Percentiles rank a stretch among this genome's conserved stretches.
Evolutionary conservation across 2,797 vertebrate genomes (phyloP).

Genomic region (Fringilla coelebs): DNA sequence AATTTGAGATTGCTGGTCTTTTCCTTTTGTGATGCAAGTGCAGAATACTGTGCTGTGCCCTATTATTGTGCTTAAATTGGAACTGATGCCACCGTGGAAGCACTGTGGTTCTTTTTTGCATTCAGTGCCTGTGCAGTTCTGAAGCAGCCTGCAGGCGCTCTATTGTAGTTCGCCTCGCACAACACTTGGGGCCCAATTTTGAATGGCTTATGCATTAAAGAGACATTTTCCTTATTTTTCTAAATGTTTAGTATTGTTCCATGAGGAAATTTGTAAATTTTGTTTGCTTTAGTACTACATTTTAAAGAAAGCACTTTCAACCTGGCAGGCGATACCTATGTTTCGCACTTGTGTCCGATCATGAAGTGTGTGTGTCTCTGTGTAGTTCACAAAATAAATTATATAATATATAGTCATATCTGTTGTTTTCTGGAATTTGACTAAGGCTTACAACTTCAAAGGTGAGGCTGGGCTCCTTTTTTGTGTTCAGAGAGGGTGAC

Average conservation of each 20-base stretch:
- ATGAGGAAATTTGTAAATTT: background rate
- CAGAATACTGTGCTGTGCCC: constrained; percentile 35
- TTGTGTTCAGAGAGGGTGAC: constrained; percentile 15
- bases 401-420: background rate
- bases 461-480: background rate
- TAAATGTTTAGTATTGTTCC: constrained; percentile 7
- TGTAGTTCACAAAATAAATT: background rate
- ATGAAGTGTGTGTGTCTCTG: fast-evolving
- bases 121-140: constrained; percentile 57
- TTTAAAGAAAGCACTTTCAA: background rate
- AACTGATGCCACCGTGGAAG: constrained; percentile 32
- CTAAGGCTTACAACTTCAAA: constrained; percentile 27
- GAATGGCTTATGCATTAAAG: constrained; percentile 40
- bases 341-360: fast-evolving
- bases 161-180: constrained; percentile 28
- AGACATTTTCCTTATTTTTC: constrained; percentile 45
- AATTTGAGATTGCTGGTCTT: constrained; percentile 8
- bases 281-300: background rate
- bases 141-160: constrained; percentile 60
- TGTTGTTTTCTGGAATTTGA: constrained; percentile 52
- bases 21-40: constrained; percentile 52
- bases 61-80: constrained; percentile 62
- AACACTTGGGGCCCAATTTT: constrained; percentile 55
- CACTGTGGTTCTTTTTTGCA: constrained; percentile 54
- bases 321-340: background rate